Evolutionary conservation across 64 coral and sea anemone genomes (phyloP).

Genomic region (Stylophora pistillata): DNA sequence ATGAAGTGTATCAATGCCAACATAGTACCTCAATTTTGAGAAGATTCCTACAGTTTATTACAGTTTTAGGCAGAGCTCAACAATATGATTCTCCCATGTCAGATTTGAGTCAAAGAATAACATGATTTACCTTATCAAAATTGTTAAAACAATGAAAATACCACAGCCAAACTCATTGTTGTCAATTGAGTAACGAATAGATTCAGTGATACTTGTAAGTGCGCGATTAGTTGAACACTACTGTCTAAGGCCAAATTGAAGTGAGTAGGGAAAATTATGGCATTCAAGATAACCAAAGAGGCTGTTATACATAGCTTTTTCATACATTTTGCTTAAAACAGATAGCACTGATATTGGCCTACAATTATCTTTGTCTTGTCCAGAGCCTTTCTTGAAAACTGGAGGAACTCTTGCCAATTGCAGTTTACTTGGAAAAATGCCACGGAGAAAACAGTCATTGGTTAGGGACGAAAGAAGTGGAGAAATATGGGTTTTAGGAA

Average conservation of each 20-base stretch:
- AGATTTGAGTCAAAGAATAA: no score
- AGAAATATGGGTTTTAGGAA: background rate
- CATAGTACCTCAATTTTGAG: no score
- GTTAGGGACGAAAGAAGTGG: background rate
- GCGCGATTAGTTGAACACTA: background rate
- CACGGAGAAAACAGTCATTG: background rate
- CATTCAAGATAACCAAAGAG: background rate
- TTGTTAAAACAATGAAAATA: no score
- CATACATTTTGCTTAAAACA: slow-evolving; percentile 19
- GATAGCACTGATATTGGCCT: slow-evolving; percentile 42
- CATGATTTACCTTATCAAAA: no score
- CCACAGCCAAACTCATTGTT: no score
- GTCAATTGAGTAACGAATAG: background rate
- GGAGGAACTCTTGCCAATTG: background rate
- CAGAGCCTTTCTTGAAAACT: slow-evolving; percentile 11
- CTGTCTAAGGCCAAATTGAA: no score
- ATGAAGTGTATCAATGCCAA: no score
- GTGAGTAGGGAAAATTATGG: no score
- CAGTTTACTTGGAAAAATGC: background rate
- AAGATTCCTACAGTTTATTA: no score
- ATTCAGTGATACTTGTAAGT: background rate
- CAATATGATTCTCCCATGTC: no score
- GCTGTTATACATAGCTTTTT: background rate
- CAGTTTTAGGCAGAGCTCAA: no score
- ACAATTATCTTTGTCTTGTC: slow-evolving; percentile 1